These are phyloP conservation scores for Campoplex nolae DNA, from an alignment of 2,888 invertebrate genomes.

Conservation along the genomic window DNA sequence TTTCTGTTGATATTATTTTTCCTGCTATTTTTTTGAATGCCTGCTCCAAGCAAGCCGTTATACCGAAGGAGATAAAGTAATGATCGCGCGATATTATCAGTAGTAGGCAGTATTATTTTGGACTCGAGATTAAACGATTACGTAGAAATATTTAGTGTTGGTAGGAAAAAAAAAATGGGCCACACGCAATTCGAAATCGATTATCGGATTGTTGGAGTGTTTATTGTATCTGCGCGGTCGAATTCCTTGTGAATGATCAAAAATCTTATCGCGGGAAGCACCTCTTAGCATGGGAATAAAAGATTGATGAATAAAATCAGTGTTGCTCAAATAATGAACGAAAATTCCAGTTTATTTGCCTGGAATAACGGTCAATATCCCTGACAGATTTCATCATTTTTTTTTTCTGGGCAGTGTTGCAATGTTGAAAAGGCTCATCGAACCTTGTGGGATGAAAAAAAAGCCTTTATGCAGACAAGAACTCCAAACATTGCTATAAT, in stretches of 20 bases:
- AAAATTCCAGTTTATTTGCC: not conserved
- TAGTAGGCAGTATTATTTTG: constrained; percentile 20
- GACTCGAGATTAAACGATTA: constrained; percentile 51
- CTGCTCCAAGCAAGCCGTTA: not conserved
- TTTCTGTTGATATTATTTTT: constrained; percentile 3
- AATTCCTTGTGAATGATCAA: constrained; percentile 10
- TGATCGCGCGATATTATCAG: constrained; percentile 31
- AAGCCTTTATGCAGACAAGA: constrained; percentile 25
- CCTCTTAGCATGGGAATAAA: not conserved
- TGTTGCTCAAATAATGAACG: too few relatives aligned
- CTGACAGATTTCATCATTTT: not conserved
- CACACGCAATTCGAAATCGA: constrained; percentile 46
- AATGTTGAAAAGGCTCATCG: not conserved
- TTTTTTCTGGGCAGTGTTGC: not conserved
- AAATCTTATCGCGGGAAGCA: not conserved
- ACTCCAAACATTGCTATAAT: constrained; percentile 47
- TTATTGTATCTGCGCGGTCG: not conserved
- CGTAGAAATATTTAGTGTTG: constrained; percentile 45
- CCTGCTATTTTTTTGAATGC: constrained; percentile 16
- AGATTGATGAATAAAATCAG: not conserved
- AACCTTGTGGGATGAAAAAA: constrained; percentile 18
- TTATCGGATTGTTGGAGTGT: constrained; percentile 25
- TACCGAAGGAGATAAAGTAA: constrained; percentile 26
- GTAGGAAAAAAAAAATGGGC: constrained; percentile 54
- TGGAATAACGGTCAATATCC: not conserved